These are phyloP conservation scores for Chrosomus eos DNA, from an alignment of 2,797 vertebrate species.

Conservation along the genomic window DNA sequence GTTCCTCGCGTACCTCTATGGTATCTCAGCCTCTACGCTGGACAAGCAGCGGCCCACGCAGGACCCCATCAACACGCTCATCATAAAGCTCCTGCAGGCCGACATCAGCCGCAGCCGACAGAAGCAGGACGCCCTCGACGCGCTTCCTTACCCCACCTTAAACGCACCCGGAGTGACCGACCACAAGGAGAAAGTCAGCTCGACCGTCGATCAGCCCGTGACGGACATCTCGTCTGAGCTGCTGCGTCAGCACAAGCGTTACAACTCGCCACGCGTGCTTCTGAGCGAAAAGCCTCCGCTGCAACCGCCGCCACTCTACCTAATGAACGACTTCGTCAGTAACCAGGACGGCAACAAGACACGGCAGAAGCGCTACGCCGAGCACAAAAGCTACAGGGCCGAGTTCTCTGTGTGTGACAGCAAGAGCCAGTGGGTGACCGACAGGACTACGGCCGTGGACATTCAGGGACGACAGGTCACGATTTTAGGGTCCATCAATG, in stretches of 20 bases:
- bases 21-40: slow-evolving; percentile 94
- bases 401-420: slow-evolving; percentile 98
- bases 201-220: slow-evolving; percentile 79
- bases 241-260: slow-evolving; percentile 88
- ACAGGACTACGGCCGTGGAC: slow-evolving; percentile 91
- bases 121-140: slow-evolving; percentile 59
- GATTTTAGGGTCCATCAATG: slow-evolving; percentile 87
- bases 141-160: neutral
- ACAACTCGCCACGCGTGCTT: slow-evolving; percentile 91
- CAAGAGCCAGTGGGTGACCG: slow-evolving; percentile 91
- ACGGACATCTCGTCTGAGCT: slow-evolving; percentile 83
- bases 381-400: slow-evolving; percentile 91
- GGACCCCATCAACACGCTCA: slow-evolving; percentile 93
- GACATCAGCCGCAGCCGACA: slow-evolving; percentile 88
- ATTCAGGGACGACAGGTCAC: slow-evolving; percentile 84
- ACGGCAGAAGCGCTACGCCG: slow-evolving; percentile 85
- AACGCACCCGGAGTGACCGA: slow-evolving; percentile 63
- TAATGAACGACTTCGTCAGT: slow-evolving; percentile 87
- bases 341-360: slow-evolving; percentile 83
- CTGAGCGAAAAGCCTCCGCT: slow-evolving; percentile 88
- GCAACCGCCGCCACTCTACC: slow-evolving; percentile 90
- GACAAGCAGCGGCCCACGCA: slow-evolving; percentile 84
- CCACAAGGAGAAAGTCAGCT: slow-evolving; percentile 60
- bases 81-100: slow-evolving; percentile 95
- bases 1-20: slow-evolving; percentile 97